Evolutionary conservation across 2,888 invertebrate genomes (phyloP).

Genomic region (Argyresthia goedartella): DNA sequence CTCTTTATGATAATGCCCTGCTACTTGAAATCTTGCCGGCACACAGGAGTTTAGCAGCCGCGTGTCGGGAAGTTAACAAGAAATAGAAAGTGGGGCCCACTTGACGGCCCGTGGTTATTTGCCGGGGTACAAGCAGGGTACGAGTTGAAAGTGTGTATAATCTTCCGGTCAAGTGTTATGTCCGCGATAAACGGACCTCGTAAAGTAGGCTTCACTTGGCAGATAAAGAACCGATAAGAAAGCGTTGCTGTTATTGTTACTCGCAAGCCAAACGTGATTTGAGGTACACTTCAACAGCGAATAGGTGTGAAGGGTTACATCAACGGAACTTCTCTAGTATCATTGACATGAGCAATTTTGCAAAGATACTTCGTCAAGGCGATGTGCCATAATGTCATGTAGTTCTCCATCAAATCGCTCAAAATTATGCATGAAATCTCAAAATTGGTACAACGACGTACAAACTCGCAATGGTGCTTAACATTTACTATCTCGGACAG

Average conservation of each 20-base stretch:
- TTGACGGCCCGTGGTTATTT: constrained; percentile 15
- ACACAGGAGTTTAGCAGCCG: constrained; percentile 4
- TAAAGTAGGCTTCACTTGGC: background rate
- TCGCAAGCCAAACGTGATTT: no score
- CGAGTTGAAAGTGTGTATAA: constrained; percentile 16
- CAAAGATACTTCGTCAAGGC: no score
- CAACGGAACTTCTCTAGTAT: no score
- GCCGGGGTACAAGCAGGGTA: constrained; percentile 10
- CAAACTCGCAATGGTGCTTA: constrained; percentile 31
- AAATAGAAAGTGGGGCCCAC: constrained; percentile 25
- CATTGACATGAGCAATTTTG: no score
- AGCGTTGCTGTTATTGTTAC: no score
- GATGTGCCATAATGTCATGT: background rate
- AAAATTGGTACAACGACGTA: constrained; percentile 10
- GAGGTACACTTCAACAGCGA: no score
- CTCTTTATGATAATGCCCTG: background rate
- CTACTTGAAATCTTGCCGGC: constrained; percentile 7
- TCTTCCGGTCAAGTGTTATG: constrained; percentile 21
- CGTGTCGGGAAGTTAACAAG: constrained; percentile 7
- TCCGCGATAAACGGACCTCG: constrained; percentile 10
- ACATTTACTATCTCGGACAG: constrained; percentile 33
- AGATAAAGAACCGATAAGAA: no score
- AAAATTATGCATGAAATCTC: constrained; percentile 5
- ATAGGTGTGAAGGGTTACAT: no score
- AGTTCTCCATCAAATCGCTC: background rate